A percentile compares a stretch with the other conserved stretches of the same genome.
Evolutionary conservation across 2,797 vertebrate species (phyloP).

Genomic region (Poeciliopsis paucimaculata): DNA sequence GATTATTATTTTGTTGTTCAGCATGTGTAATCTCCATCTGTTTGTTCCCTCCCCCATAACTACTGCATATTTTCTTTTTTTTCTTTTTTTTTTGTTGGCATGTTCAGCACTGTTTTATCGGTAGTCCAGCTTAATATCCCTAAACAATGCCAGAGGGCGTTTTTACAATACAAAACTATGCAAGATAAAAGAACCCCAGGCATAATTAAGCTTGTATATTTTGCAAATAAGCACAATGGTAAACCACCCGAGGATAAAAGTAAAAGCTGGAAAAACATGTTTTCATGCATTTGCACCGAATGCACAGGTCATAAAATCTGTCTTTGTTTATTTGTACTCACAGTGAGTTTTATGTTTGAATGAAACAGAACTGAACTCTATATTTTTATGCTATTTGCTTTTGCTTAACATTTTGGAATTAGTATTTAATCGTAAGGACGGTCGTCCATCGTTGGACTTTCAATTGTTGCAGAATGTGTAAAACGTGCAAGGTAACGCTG

Average conservation of each 20-base stretch:
- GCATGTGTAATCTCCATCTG: slow-evolving; percentile 44
- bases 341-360: not conserved
- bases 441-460: not conserved
- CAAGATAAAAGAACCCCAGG: slow-evolving; percentile 9
- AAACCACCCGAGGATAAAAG: not conserved
- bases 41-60: slow-evolving; percentile 16
- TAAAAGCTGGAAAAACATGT: not conserved
- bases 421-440: not conserved
- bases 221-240: not conserved
- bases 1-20: slow-evolving; percentile 10
- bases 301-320: not conserved
- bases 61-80: slow-evolving; percentile 21
- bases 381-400: not conserved
- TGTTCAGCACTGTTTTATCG: slow-evolving; percentile 24
- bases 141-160: not conserved
- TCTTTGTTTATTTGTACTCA: not conserved
- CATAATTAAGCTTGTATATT: slow-evolving; percentile 5
- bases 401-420: not conserved
- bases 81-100: slow-evolving; percentile 22
- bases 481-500: not conserved
- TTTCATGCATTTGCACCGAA: not conserved
- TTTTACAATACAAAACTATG: slow-evolving; percentile 16
- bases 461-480: not conserved
- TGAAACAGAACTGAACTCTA: not conserved
- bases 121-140: not conserved